Evolutionary conservation across 2,888 invertebrate species (phyloP), one percentile per base, ranked within the genome.

Genomic region (Macrophya annulata): DNA sequence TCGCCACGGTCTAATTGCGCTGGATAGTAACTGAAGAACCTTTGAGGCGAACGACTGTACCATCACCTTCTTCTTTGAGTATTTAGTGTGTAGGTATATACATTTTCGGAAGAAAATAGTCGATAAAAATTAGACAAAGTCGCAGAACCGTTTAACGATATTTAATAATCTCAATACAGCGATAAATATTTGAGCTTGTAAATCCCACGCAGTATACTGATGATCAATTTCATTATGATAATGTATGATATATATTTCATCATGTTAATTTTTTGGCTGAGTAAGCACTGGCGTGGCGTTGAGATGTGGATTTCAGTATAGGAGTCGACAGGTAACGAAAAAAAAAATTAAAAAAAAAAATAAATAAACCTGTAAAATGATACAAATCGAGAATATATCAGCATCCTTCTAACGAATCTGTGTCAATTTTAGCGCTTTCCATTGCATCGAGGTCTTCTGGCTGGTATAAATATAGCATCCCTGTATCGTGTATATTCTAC

Each of bases 401-500:
- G 62, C 55, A 83, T 48, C 83, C 83, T 68, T 83, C 65, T 31
- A 62, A 51, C 83, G 83, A 68, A 83, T 48, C 83, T 83, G 83
- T 83, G 83, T 83, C 83, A 83, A 83, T 83, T 83, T 83, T 83
- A 83, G 83, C 83, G 83, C 83, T 83, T 83, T 83, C 83, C 83
- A 83, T 83, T 83, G 83, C 83, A 83, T 68, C 83, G 83, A 83
- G 83, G 83, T 83, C 83, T 83, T 68, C 68, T 25, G 45, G 40
- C 68, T 68, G 81, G 81, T 62, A 40, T 81, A 62, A 81, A 83
- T 71, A 45, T 71, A 83, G 83, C 83, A 83, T 65, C 83, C 83
- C 83, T 48, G 68, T 48, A 81, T 9, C 81, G 65, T n/a, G 59
- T 81, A 65, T 68, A 65, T 71, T 83, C 71, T 9, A 65, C 59